Evolutionary conservation across 1,140 invertebrate species (phyloP).

Genomic region (Zophobas morio): DNA sequence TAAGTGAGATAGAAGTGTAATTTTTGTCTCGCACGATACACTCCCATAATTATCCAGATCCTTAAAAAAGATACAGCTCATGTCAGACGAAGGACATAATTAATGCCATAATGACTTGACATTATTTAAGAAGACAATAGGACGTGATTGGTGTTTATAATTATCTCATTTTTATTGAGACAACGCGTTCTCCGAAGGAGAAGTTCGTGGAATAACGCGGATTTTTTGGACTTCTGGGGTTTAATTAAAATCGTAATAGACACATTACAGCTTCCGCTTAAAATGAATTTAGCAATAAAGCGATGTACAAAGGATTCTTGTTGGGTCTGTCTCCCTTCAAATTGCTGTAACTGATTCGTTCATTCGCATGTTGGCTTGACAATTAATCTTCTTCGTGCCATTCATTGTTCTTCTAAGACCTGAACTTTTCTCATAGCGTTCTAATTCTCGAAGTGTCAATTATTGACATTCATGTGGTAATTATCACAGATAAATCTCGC

Average conservation of each 20-base stretch:
- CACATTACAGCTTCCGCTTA: slow-evolving; percentile 16
- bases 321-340: not conserved
- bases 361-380: slow-evolving; percentile 11
- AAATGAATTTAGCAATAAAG: slow-evolving; percentile 3
- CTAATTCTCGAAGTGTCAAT: slow-evolving; percentile 34
- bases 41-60: slow-evolving; percentile 15
- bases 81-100: not conserved
- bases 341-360: slow-evolving; percentile 24
- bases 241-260: slow-evolving; percentile 18
- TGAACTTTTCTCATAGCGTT: slow-evolving; percentile 29
- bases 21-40: not conserved
- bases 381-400: slow-evolving; percentile 17
- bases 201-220: not conserved
- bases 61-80: not conserved
- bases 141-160: not conserved
- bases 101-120: slow-evolving; percentile 17
- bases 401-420: slow-evolving; percentile 25
- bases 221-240: not conserved
- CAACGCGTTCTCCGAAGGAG: not conserved
- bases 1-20: slow-evolving; percentile 7
- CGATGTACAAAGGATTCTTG: not conserved
- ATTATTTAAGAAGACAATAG: slow-evolving; percentile 14
- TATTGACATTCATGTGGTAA: slow-evolving; percentile 24
- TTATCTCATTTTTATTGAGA: slow-evolving; percentile 10
- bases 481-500: slow-evolving; percentile 13